Evolutionary conservation across 2,797 vertebrate species (phyloP).

Genomic region (Lindbergichthys nudifrons): DNA sequence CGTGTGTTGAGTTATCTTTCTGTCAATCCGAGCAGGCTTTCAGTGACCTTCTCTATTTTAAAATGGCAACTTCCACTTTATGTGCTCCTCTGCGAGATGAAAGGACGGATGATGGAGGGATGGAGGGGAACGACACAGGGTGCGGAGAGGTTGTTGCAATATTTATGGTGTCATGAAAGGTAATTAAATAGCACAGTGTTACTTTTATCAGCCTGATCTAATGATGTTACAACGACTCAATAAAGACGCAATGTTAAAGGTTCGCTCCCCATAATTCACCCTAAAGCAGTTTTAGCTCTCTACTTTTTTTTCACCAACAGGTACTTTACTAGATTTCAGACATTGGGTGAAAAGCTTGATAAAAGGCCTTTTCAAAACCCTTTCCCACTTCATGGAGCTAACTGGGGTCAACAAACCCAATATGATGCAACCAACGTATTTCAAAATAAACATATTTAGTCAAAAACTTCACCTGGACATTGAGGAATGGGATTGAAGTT

Average conservation of each 20-base stretch:
- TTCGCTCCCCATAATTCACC: conserved; percentile 39
- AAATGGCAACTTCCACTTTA: conserved; percentile 40
- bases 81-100: conserved; percentile 31
- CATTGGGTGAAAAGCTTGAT: background rate
- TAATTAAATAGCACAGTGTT: conserved; percentile 53
- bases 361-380: background rate
- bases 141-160: conserved; percentile 19
- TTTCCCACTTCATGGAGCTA: background rate
- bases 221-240: conserved; percentile 52
- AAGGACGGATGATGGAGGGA: conserved; percentile 28
- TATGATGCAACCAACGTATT: conserved; percentile 35
- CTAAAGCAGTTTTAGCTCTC: conserved; percentile 4
- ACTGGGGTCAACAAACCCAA: conserved; percentile 16
- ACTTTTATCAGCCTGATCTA: conserved; percentile 50
- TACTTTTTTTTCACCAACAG: background rate
- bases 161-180: conserved; percentile 65
- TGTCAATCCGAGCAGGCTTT: conserved; percentile 40
- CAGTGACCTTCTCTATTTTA: conserved; percentile 54
- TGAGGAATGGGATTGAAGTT: background rate
- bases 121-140: conserved; percentile 4
- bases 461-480: conserved; percentile 10
- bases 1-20: conserved; percentile 33
- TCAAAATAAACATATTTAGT: conserved; percentile 35
- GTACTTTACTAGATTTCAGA: background rate
- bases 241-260: conserved; percentile 51